Percentiles rank a stretch among this genome's conserved stretches.
These are phyloP conservation scores for Epistrophe eligans DNA, from an alignment of 2,888 invertebrate species.

Conservation along the genomic window DNA sequence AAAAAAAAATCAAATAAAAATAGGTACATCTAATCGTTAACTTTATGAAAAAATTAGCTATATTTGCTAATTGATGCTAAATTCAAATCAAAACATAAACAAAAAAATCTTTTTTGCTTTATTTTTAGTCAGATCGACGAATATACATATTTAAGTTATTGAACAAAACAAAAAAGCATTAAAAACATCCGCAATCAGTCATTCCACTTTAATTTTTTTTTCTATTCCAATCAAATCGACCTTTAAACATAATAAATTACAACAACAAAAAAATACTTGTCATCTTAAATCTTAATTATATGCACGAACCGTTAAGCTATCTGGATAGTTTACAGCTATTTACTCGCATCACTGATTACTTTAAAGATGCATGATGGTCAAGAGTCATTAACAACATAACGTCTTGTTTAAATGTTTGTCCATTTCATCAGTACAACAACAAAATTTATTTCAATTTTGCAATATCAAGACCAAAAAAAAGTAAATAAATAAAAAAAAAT, in stretches of 20 bases:
- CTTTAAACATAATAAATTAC: neutral
- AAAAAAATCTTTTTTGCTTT: neutral
- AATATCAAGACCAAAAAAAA: conserved; percentile 43
- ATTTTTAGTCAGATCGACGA: neutral
- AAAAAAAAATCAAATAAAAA: neutral
- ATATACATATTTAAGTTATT: neutral
- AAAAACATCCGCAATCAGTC: conserved; percentile 15
- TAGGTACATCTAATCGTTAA: neutral
- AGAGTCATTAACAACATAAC: conserved; percentile 48
- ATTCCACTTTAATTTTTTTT: neutral
- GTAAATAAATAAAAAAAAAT: conserved; percentile 58
- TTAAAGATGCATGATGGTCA: conserved; percentile 22
- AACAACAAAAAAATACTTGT: neutral
- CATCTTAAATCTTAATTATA: conserved; percentile 11
- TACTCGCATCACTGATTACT: conserved; percentile 1
- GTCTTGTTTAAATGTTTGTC: conserved; percentile 42
- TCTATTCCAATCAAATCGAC: conserved; percentile 14
- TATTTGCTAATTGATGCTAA: conserved; percentile 21
- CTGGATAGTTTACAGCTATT: neutral
- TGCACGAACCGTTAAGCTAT: conserved; percentile 1
- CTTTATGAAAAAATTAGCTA: neutral
- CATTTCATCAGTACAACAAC: conserved; percentile 4
- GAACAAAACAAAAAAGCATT: neutral
- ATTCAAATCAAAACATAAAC: neutral
- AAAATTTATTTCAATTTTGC: conserved; percentile 35